Conservation (phyloP, 2,888 invertebrate genomes). For the Pachymerium ferrugineum region DNA sequence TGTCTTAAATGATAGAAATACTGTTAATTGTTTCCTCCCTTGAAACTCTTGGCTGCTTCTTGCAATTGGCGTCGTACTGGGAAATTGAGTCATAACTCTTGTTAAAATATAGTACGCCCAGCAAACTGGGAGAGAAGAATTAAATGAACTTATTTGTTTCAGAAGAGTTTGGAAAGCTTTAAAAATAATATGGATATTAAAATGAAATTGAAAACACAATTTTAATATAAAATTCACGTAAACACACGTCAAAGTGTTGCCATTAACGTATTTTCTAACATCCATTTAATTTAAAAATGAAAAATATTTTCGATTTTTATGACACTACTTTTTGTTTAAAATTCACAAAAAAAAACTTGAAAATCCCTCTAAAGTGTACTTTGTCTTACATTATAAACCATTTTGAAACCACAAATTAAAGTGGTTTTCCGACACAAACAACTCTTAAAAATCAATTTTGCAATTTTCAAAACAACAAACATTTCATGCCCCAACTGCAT, state of each 20-base stretch:
- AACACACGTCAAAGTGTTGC: too few species aligned
- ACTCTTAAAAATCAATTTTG: not conserved
- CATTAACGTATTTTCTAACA: too few species aligned
- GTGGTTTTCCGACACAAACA: not conserved
- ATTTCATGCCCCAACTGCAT: not conserved
- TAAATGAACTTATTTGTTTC: not conserved
- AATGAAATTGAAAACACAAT: too few species aligned
- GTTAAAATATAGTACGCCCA: constrained; percentile 2
- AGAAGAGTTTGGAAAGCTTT: not conserved
- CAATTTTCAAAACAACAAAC: not conserved
- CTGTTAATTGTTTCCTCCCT: constrained; percentile 17
- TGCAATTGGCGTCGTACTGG: not conserved
- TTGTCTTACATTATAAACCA: not conserved
- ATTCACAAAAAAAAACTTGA: too few species aligned
- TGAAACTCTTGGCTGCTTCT: not conserved
- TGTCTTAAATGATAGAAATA: constrained; percentile 10
- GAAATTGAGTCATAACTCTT: constrained; percentile 15
- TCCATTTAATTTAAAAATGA: too few species aligned
- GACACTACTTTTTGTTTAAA: too few species aligned
- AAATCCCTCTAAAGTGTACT: too few species aligned
- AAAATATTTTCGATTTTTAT: too few species aligned
- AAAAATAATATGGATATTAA: not conserved
- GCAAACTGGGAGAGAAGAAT: not conserved
- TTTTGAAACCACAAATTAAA: not conserved
- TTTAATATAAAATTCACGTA: too few species aligned